Percentiles rank a stretch among this genome's conserved stretches.
phyloP scores from a whole-genome alignment of 2,888 invertebrate species.

The Campoplex capitator region DNA sequence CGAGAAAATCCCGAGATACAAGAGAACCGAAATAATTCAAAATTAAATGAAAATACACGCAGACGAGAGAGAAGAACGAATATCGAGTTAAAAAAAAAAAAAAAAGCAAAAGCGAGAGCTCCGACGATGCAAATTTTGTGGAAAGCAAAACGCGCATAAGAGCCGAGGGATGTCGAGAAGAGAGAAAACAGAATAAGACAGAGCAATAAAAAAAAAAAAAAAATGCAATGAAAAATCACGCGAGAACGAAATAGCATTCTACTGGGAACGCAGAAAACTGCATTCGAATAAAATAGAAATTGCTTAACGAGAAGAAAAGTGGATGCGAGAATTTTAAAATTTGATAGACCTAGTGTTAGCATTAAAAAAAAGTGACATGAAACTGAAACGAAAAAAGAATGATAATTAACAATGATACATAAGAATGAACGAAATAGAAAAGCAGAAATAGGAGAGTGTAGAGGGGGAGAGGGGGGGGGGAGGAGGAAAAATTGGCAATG shows the following conservation, averaged over 20 bases:
- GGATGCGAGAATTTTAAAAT: neutral
- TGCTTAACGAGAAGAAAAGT: neutral
- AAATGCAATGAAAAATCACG: neutral
- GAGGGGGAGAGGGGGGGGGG: constrained; percentile 15
- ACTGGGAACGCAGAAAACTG: neutral
- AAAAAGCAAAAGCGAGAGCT: neutral
- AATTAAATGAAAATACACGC: neutral
- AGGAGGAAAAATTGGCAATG: constrained; percentile 53
- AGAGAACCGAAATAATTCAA: no score
- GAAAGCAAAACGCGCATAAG: neutral
- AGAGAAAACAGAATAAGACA: neutral
- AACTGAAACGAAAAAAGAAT: neutral
- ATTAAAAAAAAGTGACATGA: neutral
- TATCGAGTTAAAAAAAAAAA: neutral
- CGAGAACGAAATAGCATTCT: neutral
- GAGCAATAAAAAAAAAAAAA: neutral
- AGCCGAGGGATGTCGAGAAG: neutral
- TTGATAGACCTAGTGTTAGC: neutral
- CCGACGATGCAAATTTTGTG: neutral
- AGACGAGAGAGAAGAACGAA: neutral
- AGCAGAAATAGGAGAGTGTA: neutral
- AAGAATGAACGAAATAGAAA: constrained; percentile 8
- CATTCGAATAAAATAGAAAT: neutral
- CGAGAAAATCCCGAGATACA: neutral
- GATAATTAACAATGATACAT: neutral